phyloP scores from a whole-genome alignment of 1,140 invertebrate species.

The Drosophila equinoxialis region DNA sequence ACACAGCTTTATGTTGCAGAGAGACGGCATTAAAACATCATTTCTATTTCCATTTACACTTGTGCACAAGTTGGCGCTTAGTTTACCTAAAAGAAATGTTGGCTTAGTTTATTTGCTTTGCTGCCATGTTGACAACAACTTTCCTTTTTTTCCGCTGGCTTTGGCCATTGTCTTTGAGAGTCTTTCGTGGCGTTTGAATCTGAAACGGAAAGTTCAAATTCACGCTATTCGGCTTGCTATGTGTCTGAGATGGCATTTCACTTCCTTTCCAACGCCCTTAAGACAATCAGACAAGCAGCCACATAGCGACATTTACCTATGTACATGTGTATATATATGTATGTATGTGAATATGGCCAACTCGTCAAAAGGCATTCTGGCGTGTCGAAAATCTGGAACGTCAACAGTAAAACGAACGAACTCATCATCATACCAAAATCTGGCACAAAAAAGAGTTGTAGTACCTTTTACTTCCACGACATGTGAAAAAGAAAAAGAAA shows the following conservation, averaged over 20 bases:
- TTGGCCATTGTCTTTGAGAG: constrained; percentile 53
- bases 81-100: constrained; percentile 26
- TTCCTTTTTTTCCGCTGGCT: constrained; percentile 53
- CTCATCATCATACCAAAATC: constrained; percentile 40
- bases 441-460: constrained; percentile 24
- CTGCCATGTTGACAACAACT: constrained; percentile 46
- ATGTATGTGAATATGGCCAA: constrained; percentile 50
- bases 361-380: constrained; percentile 56
- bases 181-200: background rate
- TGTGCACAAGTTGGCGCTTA: constrained; percentile 42
- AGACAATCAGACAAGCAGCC: constrained; percentile 21
- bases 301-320: too few relatives aligned
- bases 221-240: constrained; percentile 18
- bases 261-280: constrained; percentile 67
- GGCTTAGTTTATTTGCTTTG: constrained; percentile 37
- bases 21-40: constrained; percentile 36
- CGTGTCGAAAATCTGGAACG: constrained; percentile 47
- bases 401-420: constrained; percentile 7
- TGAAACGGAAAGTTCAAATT: constrained; percentile 72
- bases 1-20: constrained; percentile 27
- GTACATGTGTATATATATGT: constrained; percentile 18
- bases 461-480: constrained; percentile 12
- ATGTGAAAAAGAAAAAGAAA: constrained; percentile 10
- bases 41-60: constrained; percentile 44
- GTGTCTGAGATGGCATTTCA: constrained; percentile 50